Evolutionary conservation across 92 coral and sea anemone genomes (phyloP).

Genomic region (Paramuricea clavata): DNA sequence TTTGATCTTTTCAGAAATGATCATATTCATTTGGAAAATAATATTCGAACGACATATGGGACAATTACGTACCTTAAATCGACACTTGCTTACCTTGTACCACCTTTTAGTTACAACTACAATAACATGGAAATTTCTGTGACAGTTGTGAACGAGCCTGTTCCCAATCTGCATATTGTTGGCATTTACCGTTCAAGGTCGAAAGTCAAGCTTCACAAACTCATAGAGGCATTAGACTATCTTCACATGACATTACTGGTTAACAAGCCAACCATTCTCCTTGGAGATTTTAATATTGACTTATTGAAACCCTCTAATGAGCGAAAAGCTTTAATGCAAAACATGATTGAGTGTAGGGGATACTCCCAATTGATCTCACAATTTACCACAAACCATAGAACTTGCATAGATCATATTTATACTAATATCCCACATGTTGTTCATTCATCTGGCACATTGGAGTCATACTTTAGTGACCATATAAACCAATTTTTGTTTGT

Average conservation of each 20-base stretch:
- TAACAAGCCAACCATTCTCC: no score
- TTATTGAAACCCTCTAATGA: constrained; percentile 52
- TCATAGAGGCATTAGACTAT: no score
- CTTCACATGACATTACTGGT: no score
- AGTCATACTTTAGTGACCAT: constrained; percentile 78
- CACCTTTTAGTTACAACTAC: constrained; percentile 67
- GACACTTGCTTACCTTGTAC: constrained; percentile 36
- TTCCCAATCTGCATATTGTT: no score
- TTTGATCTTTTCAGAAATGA: constrained; percentile 69
- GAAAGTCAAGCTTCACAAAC: no score
- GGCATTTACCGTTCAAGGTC: no score
- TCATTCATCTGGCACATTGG: constrained; percentile 60
- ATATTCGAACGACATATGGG: constrained; percentile 67
- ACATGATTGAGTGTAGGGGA: constrained; percentile 54
- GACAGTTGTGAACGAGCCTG: no score
- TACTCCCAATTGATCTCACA: constrained; percentile 75
- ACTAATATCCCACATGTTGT: constrained; percentile 67
- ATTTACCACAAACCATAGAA: constrained; percentile 71
- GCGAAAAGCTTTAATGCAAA: constrained; percentile 57
- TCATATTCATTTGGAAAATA: constrained; percentile 36
- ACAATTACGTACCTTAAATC: constrained; percentile 65
- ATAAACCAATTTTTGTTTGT: constrained; percentile 65
- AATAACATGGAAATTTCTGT: no score
- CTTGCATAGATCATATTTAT: constrained; percentile 75
- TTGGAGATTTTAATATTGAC: constrained; percentile 73